phyloP scores from a whole-genome alignment of 2,797 vertebrate genomes.

The Glossophaga mutica region DNA sequence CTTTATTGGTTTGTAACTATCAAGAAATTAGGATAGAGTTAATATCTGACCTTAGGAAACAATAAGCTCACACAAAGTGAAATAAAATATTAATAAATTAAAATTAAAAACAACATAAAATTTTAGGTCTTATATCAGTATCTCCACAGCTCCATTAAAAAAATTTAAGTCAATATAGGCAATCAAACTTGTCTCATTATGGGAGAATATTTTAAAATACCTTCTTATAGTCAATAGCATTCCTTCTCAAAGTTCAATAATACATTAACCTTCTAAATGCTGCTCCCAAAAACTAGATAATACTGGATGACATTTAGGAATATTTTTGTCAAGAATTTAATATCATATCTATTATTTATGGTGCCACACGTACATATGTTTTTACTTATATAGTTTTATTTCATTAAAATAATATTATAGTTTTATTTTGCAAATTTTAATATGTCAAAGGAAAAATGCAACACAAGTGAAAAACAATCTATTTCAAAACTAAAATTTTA shows the following conservation, averaged over 20 bases:
- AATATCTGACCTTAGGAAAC: slow-evolving; percentile 50
- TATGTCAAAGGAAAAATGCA: slow-evolving; percentile 50
- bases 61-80: not conserved
- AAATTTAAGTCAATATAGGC: not conserved
- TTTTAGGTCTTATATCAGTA: slow-evolving; percentile 22
- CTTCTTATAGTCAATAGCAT: not conserved
- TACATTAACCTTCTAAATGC: slow-evolving; percentile 7
- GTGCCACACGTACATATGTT: slow-evolving; percentile 44
- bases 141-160: not conserved
- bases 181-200: not conserved
- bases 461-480: not conserved
- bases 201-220: slow-evolving; percentile 12
- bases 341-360: slow-evolving; percentile 42
- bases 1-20: slow-evolving; percentile 47
- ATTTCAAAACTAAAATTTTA: not conserved
- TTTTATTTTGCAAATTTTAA: slow-evolving; percentile 43
- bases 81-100: slow-evolving; percentile 56
- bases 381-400: slow-evolving; percentile 62
- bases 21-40: slow-evolving; percentile 35
- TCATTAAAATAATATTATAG: slow-evolving; percentile 51
- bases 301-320: slow-evolving; percentile 36
- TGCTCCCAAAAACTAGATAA: slow-evolving; percentile 18
- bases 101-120: slow-evolving; percentile 39
- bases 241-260: not conserved
- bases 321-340: slow-evolving; percentile 47